Conservation (phyloP, 2,797 vertebrate species). For the Sebastolobus alascanus region DNA sequence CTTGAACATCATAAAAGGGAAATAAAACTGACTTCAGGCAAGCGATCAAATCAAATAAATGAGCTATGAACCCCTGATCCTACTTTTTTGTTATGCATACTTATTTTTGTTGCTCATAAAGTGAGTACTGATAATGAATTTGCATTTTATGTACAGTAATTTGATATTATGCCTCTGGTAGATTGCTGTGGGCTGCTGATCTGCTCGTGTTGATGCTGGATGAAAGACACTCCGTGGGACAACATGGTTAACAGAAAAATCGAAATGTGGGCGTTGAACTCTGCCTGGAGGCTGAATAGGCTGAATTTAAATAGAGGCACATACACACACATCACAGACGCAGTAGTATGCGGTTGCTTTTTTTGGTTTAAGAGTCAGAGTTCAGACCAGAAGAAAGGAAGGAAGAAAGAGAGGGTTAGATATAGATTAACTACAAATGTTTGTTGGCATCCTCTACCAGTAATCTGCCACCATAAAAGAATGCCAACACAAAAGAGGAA, state of each 20-base stretch:
- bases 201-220: constrained; percentile 19
- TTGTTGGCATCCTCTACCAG: not conserved
- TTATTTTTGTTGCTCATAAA: not conserved
- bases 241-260: constrained; percentile 29
- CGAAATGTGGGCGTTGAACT: constrained; percentile 22
- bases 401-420: not conserved
- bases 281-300: constrained; percentile 15
- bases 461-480: constrained; percentile 12
- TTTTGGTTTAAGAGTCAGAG: not conserved
- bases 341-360: not conserved
- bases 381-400: constrained; percentile 20
- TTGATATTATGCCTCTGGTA: not conserved
- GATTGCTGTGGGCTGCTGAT: constrained; percentile 16
- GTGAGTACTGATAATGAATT: not conserved
- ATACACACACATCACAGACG: not conserved
- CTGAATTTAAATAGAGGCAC: constrained; percentile 18
- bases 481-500: constrained; percentile 5
- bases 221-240: constrained; percentile 33
- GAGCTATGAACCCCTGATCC: not conserved
- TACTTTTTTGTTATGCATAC: not conserved
- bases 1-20: constrained; percentile 7
- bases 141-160: not conserved
- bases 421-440: not conserved
- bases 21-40: not conserved
- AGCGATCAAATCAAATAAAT: constrained; percentile 9